Conservation (phyloP, 2,797 vertebrate species). For the Myotis myotis region DNA sequence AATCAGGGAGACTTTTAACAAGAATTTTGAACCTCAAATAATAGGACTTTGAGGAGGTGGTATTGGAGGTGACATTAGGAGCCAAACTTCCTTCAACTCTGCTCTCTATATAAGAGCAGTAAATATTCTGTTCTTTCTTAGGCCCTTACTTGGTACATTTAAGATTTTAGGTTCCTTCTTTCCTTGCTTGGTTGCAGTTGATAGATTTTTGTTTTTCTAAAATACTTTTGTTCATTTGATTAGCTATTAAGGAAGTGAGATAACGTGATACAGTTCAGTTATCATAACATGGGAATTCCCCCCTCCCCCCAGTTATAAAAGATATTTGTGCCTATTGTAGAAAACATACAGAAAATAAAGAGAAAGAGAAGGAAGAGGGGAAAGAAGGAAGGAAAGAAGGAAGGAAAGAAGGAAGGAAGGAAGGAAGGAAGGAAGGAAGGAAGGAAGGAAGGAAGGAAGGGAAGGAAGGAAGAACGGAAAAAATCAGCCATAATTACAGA, state of each 20-base stretch:
- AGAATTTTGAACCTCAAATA: neutral
- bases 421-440: too few relatives aligned
- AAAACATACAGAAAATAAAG: neutral
- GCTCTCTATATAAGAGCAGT: neutral
- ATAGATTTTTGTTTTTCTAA: neutral
- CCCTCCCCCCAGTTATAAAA: neutral
- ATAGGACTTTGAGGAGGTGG: neutral
- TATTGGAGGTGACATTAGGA: neutral
- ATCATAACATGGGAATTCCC: neutral
- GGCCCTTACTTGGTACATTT: neutral
- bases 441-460: too few relatives aligned
- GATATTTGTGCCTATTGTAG: neutral
- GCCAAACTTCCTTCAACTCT: neutral
- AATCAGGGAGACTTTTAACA: neutral
- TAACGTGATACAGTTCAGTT: neutral
- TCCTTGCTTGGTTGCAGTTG: neutral
- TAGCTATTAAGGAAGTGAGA: neutral
- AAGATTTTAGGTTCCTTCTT: neutral
- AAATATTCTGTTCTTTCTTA: neutral
- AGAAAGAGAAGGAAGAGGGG: neutral
- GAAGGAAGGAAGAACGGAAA: neutral
- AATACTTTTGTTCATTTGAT: neutral
- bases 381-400: too few relatives aligned
- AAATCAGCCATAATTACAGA: neutral
- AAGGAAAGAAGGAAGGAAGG: neutral